phyloP scores from a whole-genome alignment of 2,113 vertebrate genomes.

The Scatophagus argus region DNA sequence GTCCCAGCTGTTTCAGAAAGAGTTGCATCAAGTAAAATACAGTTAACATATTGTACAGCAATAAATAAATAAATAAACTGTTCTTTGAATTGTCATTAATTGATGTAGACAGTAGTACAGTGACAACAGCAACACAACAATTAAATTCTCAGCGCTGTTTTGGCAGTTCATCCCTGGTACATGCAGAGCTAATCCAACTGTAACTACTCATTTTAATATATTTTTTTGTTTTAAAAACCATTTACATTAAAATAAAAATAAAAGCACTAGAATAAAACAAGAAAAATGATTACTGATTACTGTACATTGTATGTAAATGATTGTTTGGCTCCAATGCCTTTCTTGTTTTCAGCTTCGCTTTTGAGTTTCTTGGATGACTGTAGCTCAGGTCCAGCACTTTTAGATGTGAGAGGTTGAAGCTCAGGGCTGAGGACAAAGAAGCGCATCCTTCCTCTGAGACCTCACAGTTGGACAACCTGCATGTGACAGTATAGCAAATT shows the following conservation, averaged over 20 bases:
- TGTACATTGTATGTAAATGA: not conserved
- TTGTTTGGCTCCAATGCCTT: not conserved
- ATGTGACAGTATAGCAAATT: not conserved
- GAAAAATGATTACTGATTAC: too few species aligned
- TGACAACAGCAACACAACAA: not conserved
- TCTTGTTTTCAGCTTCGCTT: not conserved
- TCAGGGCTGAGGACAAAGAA: not conserved
- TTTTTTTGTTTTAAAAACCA: not conserved
- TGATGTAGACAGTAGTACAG: not conserved
- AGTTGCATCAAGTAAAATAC: too few species aligned
- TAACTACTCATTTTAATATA: not conserved
- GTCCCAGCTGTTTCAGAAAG: too few species aligned
- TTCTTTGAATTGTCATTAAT: not conserved
- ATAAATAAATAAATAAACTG: not conserved
- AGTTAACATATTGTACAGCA: not conserved
- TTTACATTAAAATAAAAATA: too few species aligned
- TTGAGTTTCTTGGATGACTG: not conserved
- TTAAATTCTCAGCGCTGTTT: not conserved
- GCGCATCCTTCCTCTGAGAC: not conserved
- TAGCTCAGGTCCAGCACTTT: not conserved
- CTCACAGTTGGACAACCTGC: not conserved
- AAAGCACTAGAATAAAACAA: not conserved
- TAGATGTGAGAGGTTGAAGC: not conserved
- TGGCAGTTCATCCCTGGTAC: not conserved
- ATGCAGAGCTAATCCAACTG: not conserved